phyloP scores from a whole-genome alignment of 1,140 invertebrate species.

The Euura lappo region DNA sequence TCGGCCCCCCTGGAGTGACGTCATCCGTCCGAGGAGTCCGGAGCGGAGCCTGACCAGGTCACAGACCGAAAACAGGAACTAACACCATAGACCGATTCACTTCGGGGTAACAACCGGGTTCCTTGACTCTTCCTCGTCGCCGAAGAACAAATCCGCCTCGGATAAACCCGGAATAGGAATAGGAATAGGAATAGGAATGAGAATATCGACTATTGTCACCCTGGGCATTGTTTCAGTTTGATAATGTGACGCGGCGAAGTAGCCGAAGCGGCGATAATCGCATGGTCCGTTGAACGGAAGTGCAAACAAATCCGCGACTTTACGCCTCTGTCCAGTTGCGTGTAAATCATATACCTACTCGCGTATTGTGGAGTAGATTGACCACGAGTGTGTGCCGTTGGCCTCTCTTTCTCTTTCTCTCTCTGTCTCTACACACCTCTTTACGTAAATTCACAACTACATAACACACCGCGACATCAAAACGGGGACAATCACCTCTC shows the following conservation, averaged over 20 bases:
- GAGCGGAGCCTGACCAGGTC: slow-evolving; percentile 10
- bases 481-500: slow-evolving; percentile 2
- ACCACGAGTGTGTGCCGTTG: too few species aligned
- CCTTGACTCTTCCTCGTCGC: not conserved
- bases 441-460: too few species aligned
- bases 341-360: too few species aligned
- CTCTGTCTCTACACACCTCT: not conserved
- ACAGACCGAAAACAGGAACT: slow-evolving; percentile 19
- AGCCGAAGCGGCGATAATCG: too few species aligned
- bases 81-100: not conserved
- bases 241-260: too few species aligned
- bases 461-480: not conserved
- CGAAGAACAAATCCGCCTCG: not conserved
- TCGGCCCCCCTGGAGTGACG: slow-evolving; percentile 7
- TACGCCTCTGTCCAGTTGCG: too few species aligned
- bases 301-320: too few species aligned
- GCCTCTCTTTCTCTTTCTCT: not conserved
- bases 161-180: not conserved
- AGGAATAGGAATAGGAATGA: not conserved
- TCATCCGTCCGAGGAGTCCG: slow-evolving; percentile 6
- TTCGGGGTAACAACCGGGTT: not conserved
- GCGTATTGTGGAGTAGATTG: too few species aligned
- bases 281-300: too few species aligned
- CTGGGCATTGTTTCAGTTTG: too few species aligned
- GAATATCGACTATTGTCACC: too few species aligned